A percentile compares a stretch with the other conserved stretches of the same genome.
Conservation (phyloP, 2,113 vertebrate genomes). For the Melospiza georgiana region DNA sequence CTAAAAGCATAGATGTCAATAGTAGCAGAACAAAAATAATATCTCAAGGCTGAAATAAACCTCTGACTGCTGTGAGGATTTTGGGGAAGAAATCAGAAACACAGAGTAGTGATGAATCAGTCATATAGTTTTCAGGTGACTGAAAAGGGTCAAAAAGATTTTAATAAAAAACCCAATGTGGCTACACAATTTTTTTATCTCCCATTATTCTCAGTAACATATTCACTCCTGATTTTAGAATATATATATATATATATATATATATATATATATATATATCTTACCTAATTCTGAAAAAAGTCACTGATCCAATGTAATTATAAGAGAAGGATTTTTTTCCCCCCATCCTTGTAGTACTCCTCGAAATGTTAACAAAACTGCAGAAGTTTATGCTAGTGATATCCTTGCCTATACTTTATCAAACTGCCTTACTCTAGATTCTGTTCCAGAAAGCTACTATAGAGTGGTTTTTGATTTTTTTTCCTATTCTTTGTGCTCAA, state of each 20-base stretch:
- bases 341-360: rapidly evolving
- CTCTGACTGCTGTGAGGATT: not conserved
- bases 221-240: not conserved
- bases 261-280: not conserved
- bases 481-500: not conserved
- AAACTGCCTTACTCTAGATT: not conserved
- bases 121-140: not conserved
- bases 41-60: not conserved
- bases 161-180: not conserved
- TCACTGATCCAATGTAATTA: not conserved
- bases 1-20: not conserved
- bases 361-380: not conserved
- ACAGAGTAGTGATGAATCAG: not conserved
- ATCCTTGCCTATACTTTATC: not conserved
- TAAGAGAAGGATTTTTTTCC: not conserved
- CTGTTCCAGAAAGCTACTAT: not conserved
- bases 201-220: not conserved
- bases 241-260: too few species aligned
- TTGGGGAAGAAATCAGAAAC: not conserved
- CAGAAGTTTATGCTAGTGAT: not conserved
- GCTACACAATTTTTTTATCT: not conserved
- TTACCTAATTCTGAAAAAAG: not conserved
- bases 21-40: not conserved
- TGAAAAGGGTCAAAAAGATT: not conserved
- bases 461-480: not conserved